Conservation (phyloP, 2,113 vertebrate genomes). For the Phalacrocorax pelagicus region DNA sequence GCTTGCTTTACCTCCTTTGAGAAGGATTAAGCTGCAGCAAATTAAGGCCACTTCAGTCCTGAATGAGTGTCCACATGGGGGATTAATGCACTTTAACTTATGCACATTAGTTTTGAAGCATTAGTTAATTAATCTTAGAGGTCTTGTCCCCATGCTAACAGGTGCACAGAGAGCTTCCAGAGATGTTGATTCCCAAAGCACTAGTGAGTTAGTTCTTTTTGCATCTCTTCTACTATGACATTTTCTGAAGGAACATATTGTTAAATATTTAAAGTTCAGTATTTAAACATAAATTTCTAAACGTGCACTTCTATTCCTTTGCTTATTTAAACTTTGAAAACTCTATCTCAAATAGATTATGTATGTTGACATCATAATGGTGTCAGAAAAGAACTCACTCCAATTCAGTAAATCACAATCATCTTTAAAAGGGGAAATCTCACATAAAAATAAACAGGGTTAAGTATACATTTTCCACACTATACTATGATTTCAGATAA, state of each 20-base stretch:
- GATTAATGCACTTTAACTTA: conserved; percentile 1
- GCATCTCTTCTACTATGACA: not conserved
- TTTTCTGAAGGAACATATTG: not conserved
- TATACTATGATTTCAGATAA: not conserved
- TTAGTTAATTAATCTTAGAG: conserved; percentile 11
- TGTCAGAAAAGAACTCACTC: not conserved
- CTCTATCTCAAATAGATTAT: not conserved
- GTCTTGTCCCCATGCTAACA: not conserved
- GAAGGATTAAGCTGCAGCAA: not conserved
- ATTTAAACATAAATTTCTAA: not conserved
- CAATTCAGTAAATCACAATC: not conserved
- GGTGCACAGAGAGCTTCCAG: not conserved
- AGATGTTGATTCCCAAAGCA: not conserved
- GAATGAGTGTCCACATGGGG: not conserved
- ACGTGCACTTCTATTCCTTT: not conserved
- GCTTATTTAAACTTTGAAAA: not conserved
- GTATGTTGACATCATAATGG: not conserved
- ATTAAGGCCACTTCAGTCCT: not conserved
- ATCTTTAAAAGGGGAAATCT: not conserved
- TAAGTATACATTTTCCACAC: not conserved
- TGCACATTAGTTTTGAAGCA: not conserved
- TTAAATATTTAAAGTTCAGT: not conserved
- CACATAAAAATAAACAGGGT: not conserved
- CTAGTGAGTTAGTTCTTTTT: not conserved
- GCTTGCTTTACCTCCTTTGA: not conserved